phyloP scores from a whole-genome alignment of 2,113 vertebrate genomes.

The Theristicus caerulescens region DNA sequence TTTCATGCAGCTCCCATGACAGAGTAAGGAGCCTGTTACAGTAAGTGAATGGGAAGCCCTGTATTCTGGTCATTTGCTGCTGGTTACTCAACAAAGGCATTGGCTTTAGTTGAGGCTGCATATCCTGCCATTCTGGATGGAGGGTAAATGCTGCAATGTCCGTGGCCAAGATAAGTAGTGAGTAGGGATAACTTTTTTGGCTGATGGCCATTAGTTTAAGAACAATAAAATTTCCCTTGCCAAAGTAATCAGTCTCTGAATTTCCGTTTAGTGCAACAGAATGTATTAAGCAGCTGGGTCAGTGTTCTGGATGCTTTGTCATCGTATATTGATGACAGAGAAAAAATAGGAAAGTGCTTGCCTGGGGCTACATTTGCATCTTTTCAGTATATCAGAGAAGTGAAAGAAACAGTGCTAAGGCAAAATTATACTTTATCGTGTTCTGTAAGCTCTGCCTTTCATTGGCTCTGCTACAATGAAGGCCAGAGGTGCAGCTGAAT shows the following conservation, averaged over 20 bases:
- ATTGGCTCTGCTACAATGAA: neutral
- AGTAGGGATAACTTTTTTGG: conserved; percentile 6
- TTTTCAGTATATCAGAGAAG: neutral
- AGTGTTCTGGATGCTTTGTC: conserved; percentile 4
- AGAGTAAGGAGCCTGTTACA: neutral
- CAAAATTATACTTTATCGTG: neutral
- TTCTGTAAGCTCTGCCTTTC: neutral
- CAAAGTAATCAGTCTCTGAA: conserved; percentile 10
- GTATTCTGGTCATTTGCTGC: neutral
- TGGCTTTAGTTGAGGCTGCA: conserved; percentile 22
- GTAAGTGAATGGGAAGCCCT: neutral
- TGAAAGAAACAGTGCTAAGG: neutral
- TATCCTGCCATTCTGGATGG: conserved; percentile 3
- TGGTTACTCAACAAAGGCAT: conserved; percentile 37
- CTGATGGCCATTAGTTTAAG: neutral
- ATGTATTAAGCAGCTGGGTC: neutral
- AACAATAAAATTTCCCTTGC: conserved; percentile 28
- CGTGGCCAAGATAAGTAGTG: conserved; percentile 41
- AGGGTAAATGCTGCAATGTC: conserved; percentile 33
- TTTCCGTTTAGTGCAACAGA: neutral
- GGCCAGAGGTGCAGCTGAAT: neutral
- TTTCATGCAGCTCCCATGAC: neutral
- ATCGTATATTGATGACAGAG: neutral
- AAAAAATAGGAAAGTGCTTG: neutral
- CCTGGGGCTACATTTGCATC: neutral